Base-by-base conservation (phyloP, 2,888 invertebrate genomes). In the Eilema caniola region DNA sequence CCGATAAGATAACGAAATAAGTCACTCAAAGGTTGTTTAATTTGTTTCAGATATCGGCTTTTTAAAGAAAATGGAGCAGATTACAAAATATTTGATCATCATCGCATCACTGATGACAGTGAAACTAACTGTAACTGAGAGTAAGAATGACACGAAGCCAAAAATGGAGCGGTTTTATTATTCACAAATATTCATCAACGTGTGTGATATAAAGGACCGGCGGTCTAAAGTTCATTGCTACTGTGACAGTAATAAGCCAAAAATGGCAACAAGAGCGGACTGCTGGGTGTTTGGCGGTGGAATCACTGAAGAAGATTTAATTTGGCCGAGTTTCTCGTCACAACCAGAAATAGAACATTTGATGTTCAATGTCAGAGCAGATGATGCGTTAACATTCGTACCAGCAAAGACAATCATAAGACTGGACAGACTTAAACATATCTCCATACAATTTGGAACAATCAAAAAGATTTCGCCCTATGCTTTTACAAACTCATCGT, bases 401-500 rank as follows among this genome's bases (percentile, higher is more conserved):
- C 98, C 98, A 5, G 97, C 97, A 0, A 96, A 96, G 86, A 96
- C 97, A 59, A 94, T 98, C 67, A 96, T 96, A 65, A 96, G 96
- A 83, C 92, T 98, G 69, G 96, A 96, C 83, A 96, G 96, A 79
- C 92, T 98, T n/a, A 96, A 96, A 87, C 96, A 96, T 76, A 90
- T 98, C 72, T 96, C 96, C 69, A 96, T 98, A 82, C 96, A 97
- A 77, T 97, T 97, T 87, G 97, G 97, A 3, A 96, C 96, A 65
- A 97, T 98, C 78, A 96, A 96, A 81, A 96, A 96, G 47, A 95
- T 98, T n/a, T 96, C 96, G 62, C 96, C 97, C 0, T 97, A 96
- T 87, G 97, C 97, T 0, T 98, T 98, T 86, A 97, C 97, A 11
- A 98, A 97, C 87, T 95, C 97, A 0, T 96, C 97, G 2, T 96